Conservation (phyloP, 2,888 invertebrate species). For the Trachelus tabidus region DNA sequence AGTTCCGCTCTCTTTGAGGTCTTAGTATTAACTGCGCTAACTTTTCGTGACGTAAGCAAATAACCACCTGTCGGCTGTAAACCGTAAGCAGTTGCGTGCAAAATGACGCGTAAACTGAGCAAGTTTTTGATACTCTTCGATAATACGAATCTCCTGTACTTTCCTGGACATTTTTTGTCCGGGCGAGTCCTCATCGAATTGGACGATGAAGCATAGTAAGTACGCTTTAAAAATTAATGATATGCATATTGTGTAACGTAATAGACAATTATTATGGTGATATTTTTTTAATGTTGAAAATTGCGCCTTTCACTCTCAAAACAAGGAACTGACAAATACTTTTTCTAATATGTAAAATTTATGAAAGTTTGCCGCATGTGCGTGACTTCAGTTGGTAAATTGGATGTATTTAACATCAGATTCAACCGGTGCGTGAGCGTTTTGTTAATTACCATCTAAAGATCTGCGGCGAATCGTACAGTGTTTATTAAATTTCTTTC, state of each 20-base stretch:
- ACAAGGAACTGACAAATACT: background rate
- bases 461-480: background rate
- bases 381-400: background rate
- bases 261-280: background rate
- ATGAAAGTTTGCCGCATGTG: background rate
- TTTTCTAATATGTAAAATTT: background rate
- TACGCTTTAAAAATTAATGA: conserved; percentile 27
- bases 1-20: background rate
- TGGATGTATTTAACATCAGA: background rate
- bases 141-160: conserved; percentile 91
- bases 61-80: conserved; percentile 23
- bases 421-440: background rate
- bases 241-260: background rate
- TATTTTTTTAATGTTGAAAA: background rate
- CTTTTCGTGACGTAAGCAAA: conserved; percentile 25
- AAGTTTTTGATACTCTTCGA: conserved; percentile 95
- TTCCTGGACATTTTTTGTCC: conserved; percentile 93
- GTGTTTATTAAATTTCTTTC: background rate
- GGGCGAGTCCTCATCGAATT: conserved; percentile 92
- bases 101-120: conserved; percentile 87
- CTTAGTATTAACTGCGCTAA: background rate
- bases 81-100: conserved; percentile 16
- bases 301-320: background rate
- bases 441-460: background rate
- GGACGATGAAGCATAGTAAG: conserved; percentile 84